Conservation (phyloP, 2,113 vertebrate species). For the Collichthys lucidus region DNA sequence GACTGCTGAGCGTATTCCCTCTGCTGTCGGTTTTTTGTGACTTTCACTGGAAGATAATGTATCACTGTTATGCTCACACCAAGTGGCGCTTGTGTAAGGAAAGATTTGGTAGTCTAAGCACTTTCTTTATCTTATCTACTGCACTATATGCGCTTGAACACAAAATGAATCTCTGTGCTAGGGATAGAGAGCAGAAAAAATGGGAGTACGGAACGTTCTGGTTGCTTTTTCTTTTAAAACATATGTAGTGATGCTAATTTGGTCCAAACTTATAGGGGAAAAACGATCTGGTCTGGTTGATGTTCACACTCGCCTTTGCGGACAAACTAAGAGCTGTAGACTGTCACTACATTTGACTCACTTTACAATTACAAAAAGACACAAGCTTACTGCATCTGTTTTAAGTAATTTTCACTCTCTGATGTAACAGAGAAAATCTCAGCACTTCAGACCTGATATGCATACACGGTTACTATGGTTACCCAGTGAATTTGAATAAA, state of each 20-base stretch:
- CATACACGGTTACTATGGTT: neutral
- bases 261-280: no score
- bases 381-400: neutral
- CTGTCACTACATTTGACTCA: neutral
- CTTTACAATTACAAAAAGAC: neutral
- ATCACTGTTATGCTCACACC: neutral
- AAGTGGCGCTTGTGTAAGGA: neutral
- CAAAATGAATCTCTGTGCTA: no score
- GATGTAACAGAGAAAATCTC: neutral
- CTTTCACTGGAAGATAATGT: conserved; percentile 20
- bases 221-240: no score
- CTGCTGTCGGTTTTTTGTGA: conserved; percentile 1
- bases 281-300: neutral
- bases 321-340: neutral
- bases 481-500: neutral
- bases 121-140: neutral
- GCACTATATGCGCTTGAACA: neutral
- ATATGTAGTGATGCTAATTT: no score
- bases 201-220: no score
- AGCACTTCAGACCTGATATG: neutral
- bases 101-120: neutral
- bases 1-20: conserved; percentile 20
- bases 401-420: neutral
- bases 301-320: neutral
- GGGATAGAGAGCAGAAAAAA: no score